Evolutionary conservation across 2,113 vertebrate genomes (phyloP), one percentile per base, ranked within the genome.

Genomic region (Azemiops feae): DNA sequence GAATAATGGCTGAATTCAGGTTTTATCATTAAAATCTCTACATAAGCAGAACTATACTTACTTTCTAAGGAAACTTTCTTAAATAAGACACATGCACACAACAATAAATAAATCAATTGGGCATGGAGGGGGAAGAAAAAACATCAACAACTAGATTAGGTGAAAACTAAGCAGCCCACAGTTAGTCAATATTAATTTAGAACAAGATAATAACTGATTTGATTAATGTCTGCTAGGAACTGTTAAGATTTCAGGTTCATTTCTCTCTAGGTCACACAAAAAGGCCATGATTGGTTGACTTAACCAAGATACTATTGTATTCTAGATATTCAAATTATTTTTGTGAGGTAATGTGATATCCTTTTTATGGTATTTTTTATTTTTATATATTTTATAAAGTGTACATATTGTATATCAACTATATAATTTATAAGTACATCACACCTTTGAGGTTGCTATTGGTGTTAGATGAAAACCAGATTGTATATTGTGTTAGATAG

Each of bases 401-500:
- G 34, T 22, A n/a, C 47, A 30, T 52, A 39, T 55, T 89, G 54
- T 43, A 57, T 39, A 34, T 57, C 58, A 90, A 69, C 53, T 86
- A 12, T 47, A 22, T 5, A 57, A 22, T 95, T 96, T 94, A 94
- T 90, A 94, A 96, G 88, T 90, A 93, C 91, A 92, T 54, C 94
- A 39, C 57, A 2, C 90, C 94, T 94, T 53, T 94, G 92, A 96
- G 90, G 69, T 88, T 92, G 85, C n/a, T 92, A 94, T 95, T 39
- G 55, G 74, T 0, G 58, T 94, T 1, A 93, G 92, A 95, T 92
- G 91, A 94, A 93, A 95, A 92, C 86, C 93, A 95, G 88, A 27
- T 91, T 93, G 90, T 90, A 58, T 57, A 45, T 39, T 95, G 94
- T 91, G 55, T 85, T 93, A 92, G 95, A 96, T 93, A 87, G 94